phyloP scores from a whole-genome alignment of 1,140 invertebrate species.

The Drosophila watanabei region DNA sequence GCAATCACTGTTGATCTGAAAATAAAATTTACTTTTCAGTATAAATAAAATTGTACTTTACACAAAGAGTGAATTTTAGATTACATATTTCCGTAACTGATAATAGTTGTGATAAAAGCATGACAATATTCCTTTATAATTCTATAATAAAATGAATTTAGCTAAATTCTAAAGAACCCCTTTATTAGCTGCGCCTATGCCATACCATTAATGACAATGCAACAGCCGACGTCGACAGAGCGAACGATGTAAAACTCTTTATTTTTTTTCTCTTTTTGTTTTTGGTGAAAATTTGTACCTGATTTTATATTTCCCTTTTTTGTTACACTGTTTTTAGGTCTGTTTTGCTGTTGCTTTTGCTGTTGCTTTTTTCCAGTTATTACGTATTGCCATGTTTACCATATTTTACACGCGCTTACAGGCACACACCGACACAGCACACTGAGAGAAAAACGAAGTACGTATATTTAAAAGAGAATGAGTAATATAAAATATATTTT shows the following conservation, averaged over 20 bases:
- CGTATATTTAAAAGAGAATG: neutral
- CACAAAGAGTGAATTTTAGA: no score
- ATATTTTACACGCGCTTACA: conserved; percentile 83
- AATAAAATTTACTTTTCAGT: no score
- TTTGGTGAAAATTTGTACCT: conserved; percentile 81
- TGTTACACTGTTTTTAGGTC: conserved; percentile 61
- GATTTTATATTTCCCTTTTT: conserved; percentile 81
- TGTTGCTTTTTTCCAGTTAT: conserved; percentile 63
- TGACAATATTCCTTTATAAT: neutral
- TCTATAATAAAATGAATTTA: neutral
- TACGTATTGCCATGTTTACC: conserved; percentile 83
- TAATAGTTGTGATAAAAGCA: no score
- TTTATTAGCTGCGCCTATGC: neutral
- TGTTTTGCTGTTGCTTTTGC: conserved; percentile 13
- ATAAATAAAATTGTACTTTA: no score
- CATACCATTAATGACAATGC: conserved; percentile 43
- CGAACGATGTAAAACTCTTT: conserved; percentile 71
- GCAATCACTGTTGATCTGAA: no score
- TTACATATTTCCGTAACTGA: no score
- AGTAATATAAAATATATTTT: neutral
- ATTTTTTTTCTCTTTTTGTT: conserved; percentile 27
- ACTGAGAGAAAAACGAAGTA: neutral
- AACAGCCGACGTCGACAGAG: conserved; percentile 48
- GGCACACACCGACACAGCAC: conserved; percentile 28
- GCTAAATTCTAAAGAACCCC: neutral